A percentile compares a stretch with the other conserved stretches of the same genome.
These are phyloP conservation scores for Altica lythri DNA, from an alignment of 2,888 invertebrate species.

Conservation along the genomic window DNA sequence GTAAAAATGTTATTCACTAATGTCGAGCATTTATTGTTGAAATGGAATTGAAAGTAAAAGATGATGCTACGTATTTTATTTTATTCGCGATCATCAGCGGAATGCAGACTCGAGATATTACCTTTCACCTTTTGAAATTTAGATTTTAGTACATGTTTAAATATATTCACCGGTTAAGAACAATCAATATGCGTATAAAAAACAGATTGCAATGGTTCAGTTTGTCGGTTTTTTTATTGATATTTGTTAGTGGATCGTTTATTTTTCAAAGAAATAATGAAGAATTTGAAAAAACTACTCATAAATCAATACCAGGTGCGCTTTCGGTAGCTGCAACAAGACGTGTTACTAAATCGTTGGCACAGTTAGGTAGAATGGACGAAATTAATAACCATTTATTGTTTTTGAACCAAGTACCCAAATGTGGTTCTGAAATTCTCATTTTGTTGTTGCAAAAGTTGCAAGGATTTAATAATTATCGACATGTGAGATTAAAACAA, in stretches of 20 bases:
- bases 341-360: slow-evolving; percentile 61
- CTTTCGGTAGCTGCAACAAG: slow-evolving; percentile 45
- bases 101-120: slow-evolving; percentile 25
- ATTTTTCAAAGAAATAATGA: slow-evolving; percentile 31
- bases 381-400: slow-evolving; percentile 60
- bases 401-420: slow-evolving; percentile 66
- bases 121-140: slow-evolving; percentile 46
- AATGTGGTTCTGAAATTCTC: slow-evolving; percentile 64
- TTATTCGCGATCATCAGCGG: slow-evolving; percentile 4
- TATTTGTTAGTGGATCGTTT: slow-evolving; percentile 34
- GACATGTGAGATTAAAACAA: slow-evolving; percentile 61
- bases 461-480: slow-evolving; percentile 64
- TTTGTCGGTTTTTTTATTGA: slow-evolving; percentile 8
- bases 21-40: slow-evolving; percentile 1
- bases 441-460: slow-evolving; percentile 64
- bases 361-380: slow-evolving; percentile 59
- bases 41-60: slow-evolving; percentile 13
- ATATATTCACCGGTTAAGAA: neutral
- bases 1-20: neutral
- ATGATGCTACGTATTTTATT: neutral
- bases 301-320: slow-evolving; percentile 24
- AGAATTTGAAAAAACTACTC: slow-evolving; percentile 25
- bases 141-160: slow-evolving; percentile 20
- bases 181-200: slow-evolving; percentile 1
- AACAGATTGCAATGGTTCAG: slow-evolving; percentile 12